These are phyloP conservation scores for Barnardius zonarius DNA, from an alignment of 2,113 vertebrate genomes.

Conservation along the genomic window DNA sequence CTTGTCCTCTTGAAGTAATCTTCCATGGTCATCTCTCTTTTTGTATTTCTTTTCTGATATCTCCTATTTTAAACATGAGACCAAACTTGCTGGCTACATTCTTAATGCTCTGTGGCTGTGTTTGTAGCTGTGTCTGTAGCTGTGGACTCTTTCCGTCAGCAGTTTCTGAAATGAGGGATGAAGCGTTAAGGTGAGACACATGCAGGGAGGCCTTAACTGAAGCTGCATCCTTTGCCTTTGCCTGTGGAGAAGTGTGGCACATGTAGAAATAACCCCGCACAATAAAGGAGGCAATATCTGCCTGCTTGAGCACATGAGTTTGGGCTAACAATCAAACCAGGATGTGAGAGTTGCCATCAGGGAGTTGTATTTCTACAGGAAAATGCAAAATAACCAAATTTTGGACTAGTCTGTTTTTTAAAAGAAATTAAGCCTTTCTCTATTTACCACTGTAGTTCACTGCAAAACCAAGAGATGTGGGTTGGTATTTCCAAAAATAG, in stretches of 20 bases:
- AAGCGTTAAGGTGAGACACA: background rate
- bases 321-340: background rate
- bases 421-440: background rate
- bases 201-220: background rate
- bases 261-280: background rate
- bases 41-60: background rate
- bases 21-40: background rate
- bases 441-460: background rate
- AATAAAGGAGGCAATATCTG: background rate
- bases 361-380: background rate
- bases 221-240: background rate
- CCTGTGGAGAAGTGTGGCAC: rapidly evolving
- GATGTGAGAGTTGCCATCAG: background rate
- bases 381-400: background rate
- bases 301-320: rapidly evolving
- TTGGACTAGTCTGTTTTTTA: background rate
- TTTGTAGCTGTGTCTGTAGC: background rate
- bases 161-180: background rate
- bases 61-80: background rate
- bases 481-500: background rate
- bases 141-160: background rate
- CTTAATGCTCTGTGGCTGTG: background rate
- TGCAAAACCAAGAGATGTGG: background rate
- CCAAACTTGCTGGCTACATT: background rate
- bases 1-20: background rate